Base-by-base conservation (phyloP, 1,140 invertebrate species). In the Chlorops oryzae region DNA sequence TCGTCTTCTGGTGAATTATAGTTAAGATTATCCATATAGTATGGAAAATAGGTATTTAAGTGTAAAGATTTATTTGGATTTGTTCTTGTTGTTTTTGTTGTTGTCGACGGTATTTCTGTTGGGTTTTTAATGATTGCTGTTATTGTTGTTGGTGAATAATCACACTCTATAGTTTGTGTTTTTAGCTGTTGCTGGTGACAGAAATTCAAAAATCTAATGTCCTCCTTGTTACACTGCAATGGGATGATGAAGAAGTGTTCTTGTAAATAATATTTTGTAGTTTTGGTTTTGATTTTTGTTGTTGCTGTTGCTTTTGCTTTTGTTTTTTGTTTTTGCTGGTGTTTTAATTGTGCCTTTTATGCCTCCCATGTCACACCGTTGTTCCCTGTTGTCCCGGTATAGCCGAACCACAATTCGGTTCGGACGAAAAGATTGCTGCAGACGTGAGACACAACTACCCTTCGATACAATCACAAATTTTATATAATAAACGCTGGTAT, bases 401-500 rank as follows among this genome's bases (percentile, higher is more conserved):
- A 28, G 60, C 62, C 35, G 65, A 70, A 25, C 61, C 59, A 57
- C 65, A 59, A 50, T 42, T 52, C 1, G 40, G 52, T 34, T 65
- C 61, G 21, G 65, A 58, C n/a, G n/a, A 34, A 72, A 72, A 3
- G 62, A 55, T 25, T 62, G 52, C 23, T 61, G 53, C 28, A 66
- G 13, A 4, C 69, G 56, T 46, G 64, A 43, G 18, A 55, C 47
- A 27, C 59, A 67, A 22, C 50, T 48, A 32, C 90, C 90, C 27
- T 87, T 83, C 2, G 88, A 90, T 7, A 79, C 80, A 34, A 68
- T 57, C 12, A 80, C 63, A 45, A 92, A 77, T 71, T 91, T 88
- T 88, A 92, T 46, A 93, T 70, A 20, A 91, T 92, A 61, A 94
- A 84, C 22, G 87, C 75, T 15, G 92, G 92, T 61, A 98, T 97